These are phyloP conservation scores for Gasterosteus nipponicus DNA, from an alignment of 2,113 vertebrate genomes.

Conservation along the genomic window DNA sequence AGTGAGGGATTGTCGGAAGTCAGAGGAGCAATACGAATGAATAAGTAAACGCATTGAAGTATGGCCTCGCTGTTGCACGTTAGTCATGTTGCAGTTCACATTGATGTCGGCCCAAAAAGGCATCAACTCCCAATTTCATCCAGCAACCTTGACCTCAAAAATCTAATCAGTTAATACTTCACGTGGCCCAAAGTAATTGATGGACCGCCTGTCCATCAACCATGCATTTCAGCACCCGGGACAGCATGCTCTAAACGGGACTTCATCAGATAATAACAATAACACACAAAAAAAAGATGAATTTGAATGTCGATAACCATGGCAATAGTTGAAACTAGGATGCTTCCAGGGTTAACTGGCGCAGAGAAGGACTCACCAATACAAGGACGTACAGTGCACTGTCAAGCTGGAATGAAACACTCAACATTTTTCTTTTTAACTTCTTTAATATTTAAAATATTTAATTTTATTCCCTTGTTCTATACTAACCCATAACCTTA, in stretches of 20 bases:
- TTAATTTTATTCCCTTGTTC: too few species aligned
- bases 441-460: too few species aligned
- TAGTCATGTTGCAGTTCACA: neutral
- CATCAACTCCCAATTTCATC: neutral
- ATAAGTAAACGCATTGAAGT: constrained; percentile 51
- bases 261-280: too few species aligned
- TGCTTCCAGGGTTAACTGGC: neutral
- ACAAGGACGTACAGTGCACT: neutral
- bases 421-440: neutral
- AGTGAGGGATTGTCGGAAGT: constrained; percentile 48
- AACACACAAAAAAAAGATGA: neutral
- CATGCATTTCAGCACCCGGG: neutral
- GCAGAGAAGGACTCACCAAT: neutral
- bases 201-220: neutral
- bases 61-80: neutral
- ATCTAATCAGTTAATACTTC: neutral
- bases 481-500: too few species aligned
- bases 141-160: neutral
- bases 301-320: neutral
- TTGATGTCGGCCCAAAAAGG: neutral
- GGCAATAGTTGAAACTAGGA: neutral
- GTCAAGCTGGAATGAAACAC: constrained; percentile 1
- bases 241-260: too few species aligned
- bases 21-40: constrained; percentile 59
- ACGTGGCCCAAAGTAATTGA: neutral